Base-by-base conservation (phyloP, 2,113 vertebrate genomes). In the Odobenus rosmarus region DNA sequence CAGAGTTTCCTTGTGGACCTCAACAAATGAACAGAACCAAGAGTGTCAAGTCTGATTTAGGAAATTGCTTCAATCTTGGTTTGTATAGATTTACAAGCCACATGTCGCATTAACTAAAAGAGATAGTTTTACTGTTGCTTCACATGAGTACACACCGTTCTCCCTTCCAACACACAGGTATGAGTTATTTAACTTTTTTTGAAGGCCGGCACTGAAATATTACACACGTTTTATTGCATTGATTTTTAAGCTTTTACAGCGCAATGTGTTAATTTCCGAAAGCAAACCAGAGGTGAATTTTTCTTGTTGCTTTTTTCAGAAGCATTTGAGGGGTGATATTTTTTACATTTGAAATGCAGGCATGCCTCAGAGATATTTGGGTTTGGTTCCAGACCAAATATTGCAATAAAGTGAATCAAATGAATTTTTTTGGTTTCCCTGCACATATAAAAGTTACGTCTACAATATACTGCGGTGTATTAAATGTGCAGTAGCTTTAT, bases 221-320 rank as follows among this genome's bases (percentile, higher is more conserved):
- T 97, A 97, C 97, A 96, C 96, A 98, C 96, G 90, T 98, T 97
- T 97, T 97, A 97, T 98, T 98, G 98, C 97, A 97, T 97, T 98
- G 95, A 11, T 96, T 97, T 98, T 98, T 98, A 98, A 98, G 98
- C 98, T 98, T 98, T 98, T 98, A 98, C 96, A 98, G 98, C 98
- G 98, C 96, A 98, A 98, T 98, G 97, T 97, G 96, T 98, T 64
- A 97, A 98, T 98, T 97, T 97, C 97, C 85, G 92, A 96, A 98
- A 97, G 97, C 97, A 99, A 98, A 98, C 97, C 98, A 98, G 98
- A 98, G 98, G 98, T 98, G 98, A 98, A 98, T 98, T 96, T 98
- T 98, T 98, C 98, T 98, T 98, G 97, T 74, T 95, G 57, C 98
- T 94, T 98, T 96, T 96, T 98, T 97, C 98, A 98, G 98, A 98